These are phyloP conservation scores for Apis dorsata DNA, from an alignment of 1,140 invertebrate species.

Conservation along the genomic window DNA sequence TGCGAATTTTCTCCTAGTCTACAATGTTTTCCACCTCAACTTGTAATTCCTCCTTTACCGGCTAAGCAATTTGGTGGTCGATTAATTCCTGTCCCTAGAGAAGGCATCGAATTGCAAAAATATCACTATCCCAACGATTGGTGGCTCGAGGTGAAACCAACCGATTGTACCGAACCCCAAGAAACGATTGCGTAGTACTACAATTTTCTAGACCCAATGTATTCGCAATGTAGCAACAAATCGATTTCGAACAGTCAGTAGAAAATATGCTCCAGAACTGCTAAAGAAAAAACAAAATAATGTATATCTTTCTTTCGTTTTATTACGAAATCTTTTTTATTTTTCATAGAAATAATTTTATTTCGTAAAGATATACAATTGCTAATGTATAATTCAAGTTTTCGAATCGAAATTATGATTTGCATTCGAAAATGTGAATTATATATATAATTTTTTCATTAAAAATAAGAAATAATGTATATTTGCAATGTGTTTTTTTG, in stretches of 20 bases:
- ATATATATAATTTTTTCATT: background rate
- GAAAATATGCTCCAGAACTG: background rate
- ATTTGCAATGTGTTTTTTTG: background rate
- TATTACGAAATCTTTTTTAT: background rate
- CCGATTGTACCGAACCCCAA: constrained; percentile 75
- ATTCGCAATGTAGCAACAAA: background rate
- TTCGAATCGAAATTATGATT: background rate
- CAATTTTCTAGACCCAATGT: background rate
- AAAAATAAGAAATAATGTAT: background rate
- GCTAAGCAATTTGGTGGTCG: constrained; percentile 79
- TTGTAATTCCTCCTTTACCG: constrained; percentile 80
- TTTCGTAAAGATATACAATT: background rate
- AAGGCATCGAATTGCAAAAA: constrained; percentile 83
- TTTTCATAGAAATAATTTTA: background rate
- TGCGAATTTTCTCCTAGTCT: constrained; percentile 80
- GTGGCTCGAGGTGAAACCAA: constrained; percentile 82
- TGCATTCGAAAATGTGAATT: background rate
- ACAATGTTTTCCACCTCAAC: constrained; percentile 82
- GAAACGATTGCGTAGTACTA: constrained; percentile 58
- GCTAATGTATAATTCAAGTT: background rate
- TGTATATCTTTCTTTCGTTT: background rate
- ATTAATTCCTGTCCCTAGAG: constrained; percentile 80
- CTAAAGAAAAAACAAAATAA: background rate
- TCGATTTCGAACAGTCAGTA: background rate
- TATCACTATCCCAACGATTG: constrained; percentile 83